Evolutionary conservation across 1,140 invertebrate species (phyloP).

Genomic region (Drosophila sproati): DNA sequence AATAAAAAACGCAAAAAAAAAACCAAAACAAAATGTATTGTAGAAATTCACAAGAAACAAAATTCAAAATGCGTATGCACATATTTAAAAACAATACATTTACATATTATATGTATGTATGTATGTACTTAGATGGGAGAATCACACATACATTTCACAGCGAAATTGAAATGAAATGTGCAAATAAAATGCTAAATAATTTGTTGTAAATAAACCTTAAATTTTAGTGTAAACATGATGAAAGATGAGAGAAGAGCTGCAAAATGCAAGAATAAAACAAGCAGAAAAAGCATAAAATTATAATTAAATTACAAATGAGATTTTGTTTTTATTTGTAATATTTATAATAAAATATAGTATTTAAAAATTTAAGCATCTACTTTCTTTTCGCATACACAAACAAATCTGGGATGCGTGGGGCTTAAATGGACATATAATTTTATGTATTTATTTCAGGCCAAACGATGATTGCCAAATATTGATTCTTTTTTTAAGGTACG

Average conservation of each 20-base stretch:
- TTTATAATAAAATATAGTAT: constrained; percentile 84
- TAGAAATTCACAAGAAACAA: constrained; percentile 61
- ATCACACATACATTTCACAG: constrained; percentile 49
- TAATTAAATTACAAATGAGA: constrained; percentile 83
- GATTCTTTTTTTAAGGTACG: neutral
- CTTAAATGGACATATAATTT: neutral
- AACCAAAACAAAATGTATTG: constrained; percentile 31
- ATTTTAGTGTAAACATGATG: constrained; percentile 76
- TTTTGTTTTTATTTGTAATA: constrained; percentile 84
- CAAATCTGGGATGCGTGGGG: neutral
- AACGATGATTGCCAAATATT: neutral
- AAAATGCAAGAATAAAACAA: constrained; percentile 52
- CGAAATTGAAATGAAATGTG: constrained; percentile 65
- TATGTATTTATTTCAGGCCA: neutral
- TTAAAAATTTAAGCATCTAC: constrained; percentile 70
- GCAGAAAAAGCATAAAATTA: constrained; percentile 65
- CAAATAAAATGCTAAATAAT: constrained; percentile 64
- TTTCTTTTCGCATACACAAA: neutral
- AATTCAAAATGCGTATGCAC: constrained; percentile 49
- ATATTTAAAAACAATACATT: constrained; percentile 38
- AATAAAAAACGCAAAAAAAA: neutral
- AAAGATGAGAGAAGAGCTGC: constrained; percentile 41
- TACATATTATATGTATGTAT: constrained; percentile 31
- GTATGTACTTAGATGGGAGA: constrained; percentile 25
- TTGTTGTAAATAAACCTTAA: constrained; percentile 84